phyloP scores from a whole-genome alignment of 2,888 invertebrate genomes.

The Teleogryllus oceanicus region DNA sequence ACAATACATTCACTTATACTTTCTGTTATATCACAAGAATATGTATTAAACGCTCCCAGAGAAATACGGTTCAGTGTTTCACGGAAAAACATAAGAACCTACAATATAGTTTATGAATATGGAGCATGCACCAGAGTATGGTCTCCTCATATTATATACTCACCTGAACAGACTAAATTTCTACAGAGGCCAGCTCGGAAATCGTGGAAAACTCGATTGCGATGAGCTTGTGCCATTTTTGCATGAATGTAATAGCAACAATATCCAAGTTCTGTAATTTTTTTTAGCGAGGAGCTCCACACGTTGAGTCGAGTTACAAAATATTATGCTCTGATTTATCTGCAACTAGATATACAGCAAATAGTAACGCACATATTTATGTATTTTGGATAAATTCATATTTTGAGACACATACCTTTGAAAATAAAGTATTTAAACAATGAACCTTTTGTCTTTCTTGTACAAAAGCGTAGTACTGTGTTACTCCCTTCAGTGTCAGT shows the following conservation, averaged over 20 bases:
- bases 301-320: slow-evolving; percentile 99
- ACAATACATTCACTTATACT: no score
- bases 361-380: no score
- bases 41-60: no score
- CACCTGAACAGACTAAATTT: slow-evolving; percentile 75
- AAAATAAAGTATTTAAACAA: slow-evolving; percentile 98
- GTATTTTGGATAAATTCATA: no score
- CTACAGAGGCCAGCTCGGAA: slow-evolving; percentile 97
- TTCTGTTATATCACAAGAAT: no score
- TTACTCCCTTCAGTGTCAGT: slow-evolving; percentile 96
- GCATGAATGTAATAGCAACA: slow-evolving; percentile 99
- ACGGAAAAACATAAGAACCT: no score
- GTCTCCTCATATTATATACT: background rate
- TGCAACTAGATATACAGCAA: slow-evolving; percentile 61
- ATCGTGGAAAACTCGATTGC: slow-evolving; percentile 99
- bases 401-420: slow-evolving; percentile 56
- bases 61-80: no score
- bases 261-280: slow-evolving; percentile 99
- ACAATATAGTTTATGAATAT: no score
- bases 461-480: slow-evolving; percentile 99
- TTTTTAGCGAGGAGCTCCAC: slow-evolving; percentile 98
- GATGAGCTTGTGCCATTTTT: slow-evolving; percentile 97
- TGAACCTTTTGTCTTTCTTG: slow-evolving; percentile 99
- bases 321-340: slow-evolving; percentile 99
- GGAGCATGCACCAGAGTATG: no score